Base-by-base conservation (phyloP, 2,113 vertebrate genomes). In the Poeciliopsis retropinna region DNA sequence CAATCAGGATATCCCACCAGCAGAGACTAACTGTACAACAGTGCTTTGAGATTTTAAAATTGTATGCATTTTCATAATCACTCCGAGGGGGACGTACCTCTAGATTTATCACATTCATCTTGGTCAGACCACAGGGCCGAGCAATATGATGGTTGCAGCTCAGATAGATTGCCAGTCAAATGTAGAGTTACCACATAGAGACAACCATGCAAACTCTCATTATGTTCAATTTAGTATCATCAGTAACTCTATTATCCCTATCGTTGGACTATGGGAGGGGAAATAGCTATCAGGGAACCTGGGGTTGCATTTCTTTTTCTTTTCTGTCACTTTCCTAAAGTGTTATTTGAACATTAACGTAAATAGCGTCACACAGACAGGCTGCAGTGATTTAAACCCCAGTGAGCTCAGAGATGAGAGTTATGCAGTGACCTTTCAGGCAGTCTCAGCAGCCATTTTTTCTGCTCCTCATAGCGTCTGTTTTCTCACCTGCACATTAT, bases 391-490 rank as follows among this genome's bases (percentile, higher is more conserved):
- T 15, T 15, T 14, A 34, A 64, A 65, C 72, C 29, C 25, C 4
- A 31, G 32, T 30, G 41, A 34, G 29, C 44, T 34, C 14, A 64
- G 29, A 32, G 44, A 74, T 41, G 37, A 60, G 32, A 6, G 51
- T 60, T 66, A 60, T 65, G 51, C 51, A 30, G 0, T 75, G 63
- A 66, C 72, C 67, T 69, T 73, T 62, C 25, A 64, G 30, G 44
- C 44, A 30, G 44, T 74, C 37, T 76, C 39, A 29, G 14, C 44
- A 57, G 31, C 63, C 19, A 57, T 57, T 57, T 57, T 66, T 34
- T 9, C 27, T 37, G n/a, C 44, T 37, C 12, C n/a, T 54, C 5
- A 31, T 17, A 34, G 31, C 15, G 11, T 37, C 61, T 73, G 39
- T 25, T 41, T 62, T 41, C 64, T 67, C 51, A 67, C 51, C n/a